Evolutionary conservation across 2,113 vertebrate species (phyloP).

Genomic region (Callipepla squamata): DNA sequence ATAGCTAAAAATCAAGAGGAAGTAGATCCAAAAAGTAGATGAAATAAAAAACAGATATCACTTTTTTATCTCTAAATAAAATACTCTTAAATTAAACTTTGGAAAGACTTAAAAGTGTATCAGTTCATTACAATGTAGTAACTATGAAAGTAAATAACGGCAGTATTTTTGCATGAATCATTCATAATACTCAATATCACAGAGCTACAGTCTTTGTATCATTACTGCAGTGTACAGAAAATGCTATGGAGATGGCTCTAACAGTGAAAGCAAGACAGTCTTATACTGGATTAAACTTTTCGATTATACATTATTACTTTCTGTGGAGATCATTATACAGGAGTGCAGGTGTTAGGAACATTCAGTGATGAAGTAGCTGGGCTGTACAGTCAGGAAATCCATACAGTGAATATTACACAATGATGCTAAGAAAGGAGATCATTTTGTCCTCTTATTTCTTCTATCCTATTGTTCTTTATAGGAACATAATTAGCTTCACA

Average conservation of each 20-base stretch:
- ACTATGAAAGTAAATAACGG: not conserved
- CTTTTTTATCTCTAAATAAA: not conserved
- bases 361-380: not conserved
- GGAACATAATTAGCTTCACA: not conserved
- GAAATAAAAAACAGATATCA: not conserved
- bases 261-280: not conserved
- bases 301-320: not conserved
- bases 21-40: not conserved
- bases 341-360: not conserved
- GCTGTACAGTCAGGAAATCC: not conserved
- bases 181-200: not conserved
- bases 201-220: not conserved
- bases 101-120: not conserved
- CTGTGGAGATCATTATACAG: not conserved
- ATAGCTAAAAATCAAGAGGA: not conserved
- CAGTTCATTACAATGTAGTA: not conserved
- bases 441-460: not conserved
- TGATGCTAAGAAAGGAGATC: not conserved
- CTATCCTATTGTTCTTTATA: not conserved
- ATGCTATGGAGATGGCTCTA: not conserved
- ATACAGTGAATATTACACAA: not conserved
- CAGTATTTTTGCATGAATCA: not conserved
- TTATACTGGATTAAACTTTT: not conserved
- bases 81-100: not conserved
- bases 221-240: not conserved